Base-by-base conservation (phyloP, 2,888 invertebrate species). In the Caenorhabditis sp. region DNA sequence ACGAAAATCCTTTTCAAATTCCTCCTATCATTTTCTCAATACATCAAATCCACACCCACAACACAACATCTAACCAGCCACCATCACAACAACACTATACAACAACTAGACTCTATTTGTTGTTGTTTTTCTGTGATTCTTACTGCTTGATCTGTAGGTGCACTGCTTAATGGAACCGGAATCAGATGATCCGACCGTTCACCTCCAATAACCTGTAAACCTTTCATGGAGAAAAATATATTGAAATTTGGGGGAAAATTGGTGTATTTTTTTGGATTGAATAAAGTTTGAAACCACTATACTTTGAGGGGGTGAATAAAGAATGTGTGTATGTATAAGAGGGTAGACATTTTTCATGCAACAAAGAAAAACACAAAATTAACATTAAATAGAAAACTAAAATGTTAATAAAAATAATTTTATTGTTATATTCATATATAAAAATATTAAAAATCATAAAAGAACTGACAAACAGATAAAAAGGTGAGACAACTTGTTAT, bases 141-240 rank as follows among this genome's bases (percentile, higher is more conserved):
- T 96, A 96, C 96, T 94, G 95, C 95, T 94, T 96, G 96, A 92
- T 96, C 96, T 92, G 95, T 96, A 91, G 95, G 95, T 91, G 94
- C 95, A 94, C 95, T 95, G 95, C 95, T 95, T 93, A 95, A 95
- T 91, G 95, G 96, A 91, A 96, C 95, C 91, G 96, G 95, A 91
- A 96, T 95, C 93, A 96, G 94, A 92, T 95, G 94, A 92, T 95
- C 95, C 93, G 95, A 95, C 92, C 95, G 95, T 92, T 95, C 95
- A 92, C 96, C 96, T 93, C 95, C 95, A 94, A 96, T 96, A 93
- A 96, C 95, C 96, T 96, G 82, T 61, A 76, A 58, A 54, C 49
- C 49, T 50, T 43, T 49, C 21, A 59, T 23, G 52, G 21, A 21
- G 52, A 50, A 50, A 50, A n/a, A 50, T 20, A 7, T 20, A 17